Percentiles rank a stretch among this genome's conserved stretches.
phyloP scores from a whole-genome alignment of 2,888 invertebrate species.

The Apodemia mormo region DNA sequence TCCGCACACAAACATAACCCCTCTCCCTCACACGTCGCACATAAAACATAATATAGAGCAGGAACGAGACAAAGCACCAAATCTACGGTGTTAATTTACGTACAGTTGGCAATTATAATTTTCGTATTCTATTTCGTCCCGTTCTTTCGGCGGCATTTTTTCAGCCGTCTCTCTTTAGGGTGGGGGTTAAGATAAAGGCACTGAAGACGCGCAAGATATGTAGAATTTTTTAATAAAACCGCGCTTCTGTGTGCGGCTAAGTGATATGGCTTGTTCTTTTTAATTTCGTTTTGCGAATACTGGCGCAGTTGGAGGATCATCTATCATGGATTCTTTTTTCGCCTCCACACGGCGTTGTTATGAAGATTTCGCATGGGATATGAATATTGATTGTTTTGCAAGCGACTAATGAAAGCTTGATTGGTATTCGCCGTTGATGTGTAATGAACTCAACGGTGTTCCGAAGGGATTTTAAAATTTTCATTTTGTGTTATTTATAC shows the following conservation, averaged over 20 bases:
- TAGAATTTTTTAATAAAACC: constrained; percentile 80
- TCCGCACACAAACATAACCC: constrained; percentile 55
- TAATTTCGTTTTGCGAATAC: constrained; percentile 73
- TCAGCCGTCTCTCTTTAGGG: constrained; percentile 62
- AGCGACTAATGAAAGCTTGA: constrained; percentile 75
- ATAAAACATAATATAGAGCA: constrained; percentile 38
- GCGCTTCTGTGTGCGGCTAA: constrained; percentile 78
- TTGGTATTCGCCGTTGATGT: constrained; percentile 72
- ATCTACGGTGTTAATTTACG: constrained; percentile 76
- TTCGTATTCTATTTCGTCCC: constrained; percentile 68
- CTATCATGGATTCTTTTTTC: constrained; percentile 64
- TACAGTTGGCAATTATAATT: constrained; percentile 81
- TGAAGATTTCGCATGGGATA: constrained; percentile 79
- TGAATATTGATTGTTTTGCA: constrained; percentile 76
- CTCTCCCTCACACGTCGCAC: constrained; percentile 49
- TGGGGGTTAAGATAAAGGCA: constrained; percentile 68
- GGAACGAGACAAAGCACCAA: constrained; percentile 49
- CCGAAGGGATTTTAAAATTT: constrained; percentile 46
- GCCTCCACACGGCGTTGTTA: constrained; percentile 50
- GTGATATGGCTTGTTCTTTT: constrained; percentile 82
- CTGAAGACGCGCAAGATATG: constrained; percentile 78
- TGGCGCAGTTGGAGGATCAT: constrained; percentile 67
- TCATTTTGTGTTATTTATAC: constrained; percentile 4
- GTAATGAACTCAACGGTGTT: constrained; percentile 55
- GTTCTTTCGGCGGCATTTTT: constrained; percentile 68